phyloP scores from a whole-genome alignment of 2,113 vertebrate genomes.

The Capricornis sumatraensis region DNA sequence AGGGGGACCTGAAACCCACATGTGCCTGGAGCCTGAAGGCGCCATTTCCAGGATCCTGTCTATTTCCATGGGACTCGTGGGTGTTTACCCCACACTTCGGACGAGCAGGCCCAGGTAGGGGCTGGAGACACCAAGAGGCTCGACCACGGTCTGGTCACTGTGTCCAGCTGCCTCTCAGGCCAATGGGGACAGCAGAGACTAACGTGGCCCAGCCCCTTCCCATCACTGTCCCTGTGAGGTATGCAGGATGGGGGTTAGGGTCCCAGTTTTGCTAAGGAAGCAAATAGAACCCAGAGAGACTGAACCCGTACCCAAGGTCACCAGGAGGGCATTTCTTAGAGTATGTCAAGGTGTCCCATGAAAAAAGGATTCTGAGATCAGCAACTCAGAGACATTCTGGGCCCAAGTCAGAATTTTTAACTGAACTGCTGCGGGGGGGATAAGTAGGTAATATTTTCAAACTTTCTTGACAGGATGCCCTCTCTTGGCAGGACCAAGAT shows the following conservation, averaged over 20 bases:
- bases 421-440: neutral
- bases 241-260: neutral
- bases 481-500: neutral
- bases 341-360: neutral
- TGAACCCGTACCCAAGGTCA: too few species aligned
- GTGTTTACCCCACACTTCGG: neutral
- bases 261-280: neutral
- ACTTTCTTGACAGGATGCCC: neutral
- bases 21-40: neutral
- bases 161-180: neutral
- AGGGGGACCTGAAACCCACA: neutral
- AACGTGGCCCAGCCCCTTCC: rapidly evolving
- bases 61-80: neutral
- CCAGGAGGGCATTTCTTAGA: neutral
- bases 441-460: neutral
- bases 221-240: neutral
- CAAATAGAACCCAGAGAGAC: neutral
- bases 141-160: neutral
- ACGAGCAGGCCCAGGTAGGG: neutral
- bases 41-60: neutral
- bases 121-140: neutral
- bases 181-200: neutral
- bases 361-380: neutral
- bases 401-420: neutral
- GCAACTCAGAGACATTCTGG: neutral